Conservation (phyloP, 2,888 invertebrate genomes). For the Lottia gigantea region DNA sequence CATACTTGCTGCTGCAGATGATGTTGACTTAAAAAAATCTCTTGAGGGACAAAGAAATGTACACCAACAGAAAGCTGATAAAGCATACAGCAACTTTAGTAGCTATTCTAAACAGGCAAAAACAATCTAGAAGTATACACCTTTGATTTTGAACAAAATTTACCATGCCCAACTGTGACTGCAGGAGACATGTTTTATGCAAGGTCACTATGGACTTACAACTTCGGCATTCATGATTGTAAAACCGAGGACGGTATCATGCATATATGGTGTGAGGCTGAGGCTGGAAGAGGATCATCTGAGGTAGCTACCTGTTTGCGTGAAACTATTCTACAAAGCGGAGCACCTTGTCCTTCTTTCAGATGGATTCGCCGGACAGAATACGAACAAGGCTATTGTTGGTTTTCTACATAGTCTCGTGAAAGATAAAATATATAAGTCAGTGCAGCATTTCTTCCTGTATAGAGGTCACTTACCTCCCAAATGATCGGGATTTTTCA, state of each 20-base stretch:
- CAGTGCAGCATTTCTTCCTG: conserved; percentile 12
- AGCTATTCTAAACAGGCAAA: conserved; percentile 14
- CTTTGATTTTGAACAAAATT: conserved; percentile 28
- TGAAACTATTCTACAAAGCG: not conserved
- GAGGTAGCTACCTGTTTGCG: conserved; percentile 23
- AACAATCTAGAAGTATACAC: conserved; percentile 22
- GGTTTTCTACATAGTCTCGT: conserved; percentile 3
- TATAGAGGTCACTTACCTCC: conserved; percentile 13
- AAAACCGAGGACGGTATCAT: conserved; percentile 21
- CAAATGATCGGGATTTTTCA: conserved; percentile 17
- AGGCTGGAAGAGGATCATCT: conserved; percentile 23
- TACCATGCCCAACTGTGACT: conserved; percentile 21
- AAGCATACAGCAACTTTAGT: conserved; percentile 22
- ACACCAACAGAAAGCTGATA: conserved; percentile 24
- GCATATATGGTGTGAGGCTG: conserved; percentile 22
- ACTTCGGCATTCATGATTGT: conserved; percentile 24
- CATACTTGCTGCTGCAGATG: conserved; percentile 20
- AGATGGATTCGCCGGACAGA: conserved; percentile 13
- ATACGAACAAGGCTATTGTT: conserved; percentile 12
- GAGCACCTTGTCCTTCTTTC: conserved; percentile 12
- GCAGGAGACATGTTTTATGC: conserved; percentile 24
- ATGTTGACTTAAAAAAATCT: conserved; percentile 9
- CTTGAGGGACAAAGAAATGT: conserved; percentile 23
- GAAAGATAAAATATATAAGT: not conserved
- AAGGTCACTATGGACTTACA: conserved; percentile 26